phyloP scores from a whole-genome alignment of 2,113 vertebrate genomes.

The Micromys minutus region DNA sequence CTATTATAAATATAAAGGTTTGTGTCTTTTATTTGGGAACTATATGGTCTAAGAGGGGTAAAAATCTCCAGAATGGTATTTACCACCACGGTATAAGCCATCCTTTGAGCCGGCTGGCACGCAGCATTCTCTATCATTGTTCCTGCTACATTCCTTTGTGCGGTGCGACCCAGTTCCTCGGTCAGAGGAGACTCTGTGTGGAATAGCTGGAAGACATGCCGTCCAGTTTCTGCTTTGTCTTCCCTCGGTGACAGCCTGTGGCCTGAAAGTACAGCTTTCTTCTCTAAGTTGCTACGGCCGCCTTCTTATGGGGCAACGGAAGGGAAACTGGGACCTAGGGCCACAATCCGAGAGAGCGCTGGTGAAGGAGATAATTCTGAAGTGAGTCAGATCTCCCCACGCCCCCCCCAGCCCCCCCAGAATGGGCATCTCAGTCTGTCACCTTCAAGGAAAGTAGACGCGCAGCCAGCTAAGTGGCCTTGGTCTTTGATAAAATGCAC shows the following conservation, averaged over 20 bases:
- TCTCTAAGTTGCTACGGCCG: not conserved
- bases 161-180: not conserved
- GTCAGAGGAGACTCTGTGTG: not conserved
- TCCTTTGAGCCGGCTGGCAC: too few relatives aligned
- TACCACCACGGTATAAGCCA: too few relatives aligned
- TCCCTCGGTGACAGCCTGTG: not conserved
- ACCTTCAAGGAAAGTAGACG: conserved; percentile 55
- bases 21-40: too few relatives aligned
- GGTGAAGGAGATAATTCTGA: not conserved
- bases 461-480: conserved; percentile 65
- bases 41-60: too few relatives aligned
- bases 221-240: not conserved
- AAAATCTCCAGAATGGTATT: too few relatives aligned
- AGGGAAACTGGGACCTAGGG: not conserved
- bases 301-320: not conserved
- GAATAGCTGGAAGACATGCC: not conserved
- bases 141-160: too few relatives aligned
- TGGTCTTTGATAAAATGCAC: conserved; percentile 74
- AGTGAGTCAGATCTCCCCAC: not conserved
- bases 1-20: too few relatives aligned
- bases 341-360: not conserved
- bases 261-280: not conserved
- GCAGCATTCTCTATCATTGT: not conserved
- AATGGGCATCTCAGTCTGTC: not conserved
- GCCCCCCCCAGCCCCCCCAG: not conserved